Conservation (phyloP, 2,113 vertebrate genomes). For the Chaenogobius annularis region DNA sequence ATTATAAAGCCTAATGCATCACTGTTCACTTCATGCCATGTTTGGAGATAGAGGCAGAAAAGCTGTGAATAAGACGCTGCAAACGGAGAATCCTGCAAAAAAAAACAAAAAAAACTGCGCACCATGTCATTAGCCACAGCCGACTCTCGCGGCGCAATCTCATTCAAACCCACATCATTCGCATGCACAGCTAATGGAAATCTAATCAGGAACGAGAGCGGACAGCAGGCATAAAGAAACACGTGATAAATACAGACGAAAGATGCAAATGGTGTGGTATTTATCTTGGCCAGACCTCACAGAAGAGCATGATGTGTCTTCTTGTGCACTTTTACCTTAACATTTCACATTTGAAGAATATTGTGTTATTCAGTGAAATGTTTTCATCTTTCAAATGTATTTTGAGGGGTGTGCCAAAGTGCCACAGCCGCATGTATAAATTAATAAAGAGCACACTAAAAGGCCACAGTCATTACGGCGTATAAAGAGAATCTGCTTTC, state of each 20-base stretch:
- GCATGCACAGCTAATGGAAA: conserved; percentile 78
- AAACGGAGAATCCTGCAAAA: conserved; percentile 27
- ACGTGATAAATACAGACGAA: conserved; percentile 72
- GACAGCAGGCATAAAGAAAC: conserved; percentile 75
- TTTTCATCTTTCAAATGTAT: conserved; percentile 36
- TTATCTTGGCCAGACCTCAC: conserved; percentile 65
- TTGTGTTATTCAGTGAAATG: conserved; percentile 51
- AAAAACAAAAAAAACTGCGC: conserved; percentile 20
- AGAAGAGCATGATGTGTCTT: conserved; percentile 63
- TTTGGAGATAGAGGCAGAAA: conserved; percentile 39
- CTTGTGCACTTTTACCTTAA: conserved; percentile 41
- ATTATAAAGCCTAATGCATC: conserved; percentile 36
- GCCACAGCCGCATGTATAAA: conserved; percentile 19
- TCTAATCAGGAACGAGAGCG: conserved; percentile 77
- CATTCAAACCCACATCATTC: conserved; percentile 58
- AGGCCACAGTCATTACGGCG: conserved; percentile 33
- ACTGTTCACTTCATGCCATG: conserved; percentile 43
- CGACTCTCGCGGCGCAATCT: conserved; percentile 61
- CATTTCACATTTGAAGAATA: conserved; percentile 51
- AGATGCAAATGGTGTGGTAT: conserved; percentile 73
- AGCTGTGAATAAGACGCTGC: conserved; percentile 23
- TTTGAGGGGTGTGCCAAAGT: conserved; percentile 31
- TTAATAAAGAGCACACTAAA: conserved; percentile 51
- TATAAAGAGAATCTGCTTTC: not conserved
- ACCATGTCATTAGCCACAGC: conserved; percentile 65